Conservation (phyloP, 2,888 invertebrate genomes). For the Nomada goodeniana region DNA sequence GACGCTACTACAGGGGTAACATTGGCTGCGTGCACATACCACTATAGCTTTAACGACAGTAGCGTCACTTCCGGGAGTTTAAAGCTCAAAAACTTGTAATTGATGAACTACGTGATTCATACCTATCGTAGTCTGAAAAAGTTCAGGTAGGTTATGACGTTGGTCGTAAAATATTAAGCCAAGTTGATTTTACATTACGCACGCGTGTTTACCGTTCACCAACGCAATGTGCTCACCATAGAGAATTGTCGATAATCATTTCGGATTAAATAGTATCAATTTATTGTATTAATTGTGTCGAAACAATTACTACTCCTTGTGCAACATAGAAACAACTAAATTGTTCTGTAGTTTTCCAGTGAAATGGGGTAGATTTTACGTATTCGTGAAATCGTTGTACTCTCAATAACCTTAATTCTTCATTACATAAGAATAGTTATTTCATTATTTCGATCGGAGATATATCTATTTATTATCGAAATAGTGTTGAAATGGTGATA, state of each 20-base stretch:
- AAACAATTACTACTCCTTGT: slow-evolving; percentile 32
- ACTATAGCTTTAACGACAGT: slow-evolving; percentile 31
- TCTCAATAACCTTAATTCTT: slow-evolving; percentile 16
- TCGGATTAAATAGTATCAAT: neutral
- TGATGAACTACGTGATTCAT: slow-evolving; percentile 66
- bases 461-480: neutral
- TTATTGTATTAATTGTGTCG: neutral
- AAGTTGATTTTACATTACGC: slow-evolving; percentile 29
- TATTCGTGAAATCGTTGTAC: slow-evolving; percentile 1
- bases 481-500: neutral
- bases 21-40: slow-evolving; percentile 57
- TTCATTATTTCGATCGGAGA: neutral
- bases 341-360: neutral
- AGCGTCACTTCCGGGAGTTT: slow-evolving; percentile 65
- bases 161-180: slow-evolving; percentile 49
- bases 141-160: slow-evolving; percentile 63
- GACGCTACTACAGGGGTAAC: slow-evolving; percentile 55
- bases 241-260: slow-evolving; percentile 2
- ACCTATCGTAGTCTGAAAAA: slow-evolving; percentile 44
- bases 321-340: neutral
- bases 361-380: slow-evolving; percentile 28
- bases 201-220: slow-evolving; percentile 36
- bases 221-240: slow-evolving; percentile 21
- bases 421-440: slow-evolving; percentile 35
- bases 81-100: slow-evolving; percentile 56